Evolutionary conservation across 2,888 invertebrate species (phyloP), one percentile per base, ranked within the genome.

Genomic region (Drosophila formosana): DNA sequence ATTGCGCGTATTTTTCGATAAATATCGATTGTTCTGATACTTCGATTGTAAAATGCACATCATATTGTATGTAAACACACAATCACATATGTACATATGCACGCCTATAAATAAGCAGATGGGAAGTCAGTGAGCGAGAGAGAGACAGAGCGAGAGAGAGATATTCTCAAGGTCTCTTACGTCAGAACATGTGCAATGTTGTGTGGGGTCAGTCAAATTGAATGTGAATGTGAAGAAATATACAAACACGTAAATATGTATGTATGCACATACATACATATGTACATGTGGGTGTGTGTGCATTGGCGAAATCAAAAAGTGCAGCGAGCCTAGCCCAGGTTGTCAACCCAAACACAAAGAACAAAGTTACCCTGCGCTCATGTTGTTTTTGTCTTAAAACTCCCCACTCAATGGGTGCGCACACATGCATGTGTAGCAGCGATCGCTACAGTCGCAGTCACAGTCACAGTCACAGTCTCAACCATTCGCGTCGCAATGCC

Each of bases 191-290:
- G 52, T 62, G 69, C 69, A 70, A 76, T 85, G 83, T 83, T 83
- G 86, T 82, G 82, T 80, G 82, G 82, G 86, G 82, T 83, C 82
- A 85, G 86, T 75, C 86, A 73, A 74, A 78, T 66, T 60, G 69
- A 74, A 58, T 51, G 62, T 30, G 37, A 66, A 61, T 49, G 47
- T 25, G 11, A 56, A 61, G 51, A 18, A 18, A 1, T 18, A 18
- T 43, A 34, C 39, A 41, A 46, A 56, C 37, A 56, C 18, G 30
- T 18, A 23, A 9, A 1, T 18, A 23, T n/a, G 8, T 11, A n/a
- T 39, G 41, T 26, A 39, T 9, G 28, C 23, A 13, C 26, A 13
- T 7, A n/a, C 9, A 8, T 28, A n/a, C 11, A 11, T 47, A 13
- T 26, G 26, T 28, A 18, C 13, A 18, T 25, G 63, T 65, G 58